Evolutionary conservation across 2,113 vertebrate genomes (phyloP), one percentile per base, ranked within the genome.

Genomic region (Amia ocellicauda): DNA sequence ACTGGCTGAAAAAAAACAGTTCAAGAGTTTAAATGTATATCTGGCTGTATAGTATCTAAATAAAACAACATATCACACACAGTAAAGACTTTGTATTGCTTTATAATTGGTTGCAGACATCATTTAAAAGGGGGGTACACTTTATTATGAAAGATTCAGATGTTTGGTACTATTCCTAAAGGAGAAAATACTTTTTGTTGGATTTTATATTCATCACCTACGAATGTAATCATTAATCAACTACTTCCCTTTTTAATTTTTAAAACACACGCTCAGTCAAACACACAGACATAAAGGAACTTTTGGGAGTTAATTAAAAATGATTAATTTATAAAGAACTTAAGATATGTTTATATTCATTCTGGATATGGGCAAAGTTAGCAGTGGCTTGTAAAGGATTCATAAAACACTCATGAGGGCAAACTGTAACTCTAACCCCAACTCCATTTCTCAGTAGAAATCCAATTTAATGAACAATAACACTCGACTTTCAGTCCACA

Each of bases 401-500:
- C 57, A 29, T 36, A 59, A 67, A 64, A 79, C 82, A 74, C 84
- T 79, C 79, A 74, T 68, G 76, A 79, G 81, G 79, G 84, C 77
- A 77, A 72, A 74, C 9, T 9, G 62, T 54, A 76, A 76, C 75
- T 57, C 64, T 82, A 85, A 79, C 81, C 78, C 79, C 67, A 47
- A 24, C 70, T 81, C 78, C 85, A 86, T 87, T 84, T 7, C 57
- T 40, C 57, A 36, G 20, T n/a, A 36, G 29, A 41, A 59, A 31
- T 36, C 78, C 81, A 77, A 84, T 88, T 88, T 84, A 88, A 88
- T 88, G 79, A 86, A 83, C 80, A 82, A 84, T 83, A 87, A 85
- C 80, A 85, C 74, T 51, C 75, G 68, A 71, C 76, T 74, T 78
- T 65, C 78, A 78, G 78, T 79, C 76, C 75, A 73, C 69, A 79